Evolutionary conservation across 2,888 invertebrate genomes (phyloP).

Genomic region (Cephus nigrinus): DNA sequence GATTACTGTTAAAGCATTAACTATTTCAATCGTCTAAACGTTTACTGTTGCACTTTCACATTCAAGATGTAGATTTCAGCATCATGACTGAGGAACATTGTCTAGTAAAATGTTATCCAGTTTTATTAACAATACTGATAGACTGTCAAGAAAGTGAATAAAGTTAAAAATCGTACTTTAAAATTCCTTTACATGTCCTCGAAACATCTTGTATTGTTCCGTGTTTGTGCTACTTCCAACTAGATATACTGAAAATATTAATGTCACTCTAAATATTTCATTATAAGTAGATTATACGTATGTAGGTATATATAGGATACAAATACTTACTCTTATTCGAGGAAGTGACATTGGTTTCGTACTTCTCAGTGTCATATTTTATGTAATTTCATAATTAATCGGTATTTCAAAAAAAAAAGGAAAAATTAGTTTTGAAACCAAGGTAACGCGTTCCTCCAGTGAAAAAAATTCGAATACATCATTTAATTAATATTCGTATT

Average conservation of each 20-base stretch:
- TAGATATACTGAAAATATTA: neutral
- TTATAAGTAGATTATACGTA: neutral
- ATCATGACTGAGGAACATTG: neutral
- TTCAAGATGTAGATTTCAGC: neutral
- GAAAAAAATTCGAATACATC: constrained; percentile 11
- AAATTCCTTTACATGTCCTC: neutral
- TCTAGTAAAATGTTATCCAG: neutral
- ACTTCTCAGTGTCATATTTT: neutral
- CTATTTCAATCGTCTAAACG: neutral
- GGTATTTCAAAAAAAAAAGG: neutral
- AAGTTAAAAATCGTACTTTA: neutral
- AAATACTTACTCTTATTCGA: neutral
- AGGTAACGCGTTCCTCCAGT: constrained; percentile 42
- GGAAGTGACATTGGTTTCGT: neutral
- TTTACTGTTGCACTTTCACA: neutral
- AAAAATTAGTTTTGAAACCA: constrained; percentile 42
- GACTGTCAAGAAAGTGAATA: neutral
- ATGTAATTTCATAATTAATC: neutral
- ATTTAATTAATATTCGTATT: constrained; percentile 13
- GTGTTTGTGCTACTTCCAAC: neutral
- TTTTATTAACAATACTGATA: neutral
- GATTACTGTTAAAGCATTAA: neutral
- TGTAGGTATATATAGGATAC: neutral
- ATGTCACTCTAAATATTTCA: neutral
- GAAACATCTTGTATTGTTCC: neutral